These are phyloP conservation scores for Bombylius discolor DNA, from an alignment of 2,888 invertebrate species.

Conservation along the genomic window DNA sequence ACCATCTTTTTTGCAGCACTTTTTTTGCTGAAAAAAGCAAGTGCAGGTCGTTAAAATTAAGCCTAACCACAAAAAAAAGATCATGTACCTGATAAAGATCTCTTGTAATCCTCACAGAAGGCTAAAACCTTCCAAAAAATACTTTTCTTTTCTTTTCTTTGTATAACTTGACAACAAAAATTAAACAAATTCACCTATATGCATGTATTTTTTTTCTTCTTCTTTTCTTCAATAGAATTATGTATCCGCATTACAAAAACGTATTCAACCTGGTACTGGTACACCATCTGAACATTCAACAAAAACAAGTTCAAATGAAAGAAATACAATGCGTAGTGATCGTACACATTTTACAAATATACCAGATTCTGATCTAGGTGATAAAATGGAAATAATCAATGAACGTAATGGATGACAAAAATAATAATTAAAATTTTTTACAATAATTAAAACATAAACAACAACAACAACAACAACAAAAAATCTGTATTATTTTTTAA, in stretches of 20 bases:
- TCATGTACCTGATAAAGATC: too few relatives aligned
- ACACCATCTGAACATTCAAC: slow-evolving; percentile 41
- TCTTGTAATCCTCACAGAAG: too few relatives aligned
- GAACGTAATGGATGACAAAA: slow-evolving; percentile 34
- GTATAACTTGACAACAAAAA: too few relatives aligned
- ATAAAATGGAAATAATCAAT: slow-evolving; percentile 36
- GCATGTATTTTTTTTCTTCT: background rate
- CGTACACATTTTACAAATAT: slow-evolving; percentile 63
- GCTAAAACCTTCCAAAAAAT: too few relatives aligned
- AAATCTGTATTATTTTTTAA: too few relatives aligned
- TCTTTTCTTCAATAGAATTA: slow-evolving; percentile 46
- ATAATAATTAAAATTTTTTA: background rate
- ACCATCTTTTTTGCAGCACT: too few relatives aligned
- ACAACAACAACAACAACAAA: background rate
- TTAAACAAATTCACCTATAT: too few relatives aligned
- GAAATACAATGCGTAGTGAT: slow-evolving; percentile 57
- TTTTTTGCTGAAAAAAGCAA: too few relatives aligned
- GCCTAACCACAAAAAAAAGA: too few relatives aligned
- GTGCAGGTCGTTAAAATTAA: too few relatives aligned
- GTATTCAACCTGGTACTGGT: slow-evolving; percentile 46
- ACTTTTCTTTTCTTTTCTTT: too few relatives aligned
- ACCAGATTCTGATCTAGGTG: slow-evolving; percentile 48
- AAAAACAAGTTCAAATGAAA: slow-evolving; percentile 48
- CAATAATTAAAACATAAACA: background rate
- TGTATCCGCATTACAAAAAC: slow-evolving; percentile 65